Percentiles rank a stretch among this genome's conserved stretches.
These are phyloP conservation scores for Nothobranchius furzeri DNA, from an alignment of 2,113 vertebrate species.

Conservation along the genomic window DNA sequence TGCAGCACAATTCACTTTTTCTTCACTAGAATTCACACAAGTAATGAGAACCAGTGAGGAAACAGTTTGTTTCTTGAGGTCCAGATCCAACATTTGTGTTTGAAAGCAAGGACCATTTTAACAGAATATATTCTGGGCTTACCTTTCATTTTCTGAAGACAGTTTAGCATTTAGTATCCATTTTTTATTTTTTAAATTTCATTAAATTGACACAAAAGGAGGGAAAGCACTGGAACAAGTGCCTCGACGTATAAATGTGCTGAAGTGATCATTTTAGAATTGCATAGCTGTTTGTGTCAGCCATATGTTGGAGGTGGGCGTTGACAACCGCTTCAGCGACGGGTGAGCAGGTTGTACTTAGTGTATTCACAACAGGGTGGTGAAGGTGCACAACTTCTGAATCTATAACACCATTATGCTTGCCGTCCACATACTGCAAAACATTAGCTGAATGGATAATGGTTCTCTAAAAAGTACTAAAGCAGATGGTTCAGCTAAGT, in stretches of 20 bases:
- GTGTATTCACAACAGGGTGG: background rate
- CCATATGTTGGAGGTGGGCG: background rate
- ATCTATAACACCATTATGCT: slow-evolving; percentile 6
- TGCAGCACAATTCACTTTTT: too few relatives aligned
- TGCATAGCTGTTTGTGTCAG: background rate
- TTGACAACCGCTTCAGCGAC: background rate
- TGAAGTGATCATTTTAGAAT: background rate
- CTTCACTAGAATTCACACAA: too few relatives aligned
- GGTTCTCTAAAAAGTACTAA: background rate
- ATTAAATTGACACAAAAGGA: background rate
- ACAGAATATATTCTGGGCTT: background rate
- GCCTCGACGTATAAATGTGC: background rate
- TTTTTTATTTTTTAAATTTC: background rate
- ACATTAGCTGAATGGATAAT: background rate
- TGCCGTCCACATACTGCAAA: background rate
- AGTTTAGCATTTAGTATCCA: background rate
- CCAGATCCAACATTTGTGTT: too few relatives aligned
- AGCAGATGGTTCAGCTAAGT: background rate
- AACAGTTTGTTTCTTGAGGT: too few relatives aligned
- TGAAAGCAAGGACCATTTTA: too few relatives aligned
- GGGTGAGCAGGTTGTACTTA: background rate
- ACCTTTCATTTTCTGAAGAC: background rate
- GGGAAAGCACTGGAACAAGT: background rate
- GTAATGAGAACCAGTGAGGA: too few relatives aligned
- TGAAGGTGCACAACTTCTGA: background rate